Evolutionary conservation across 2,113 vertebrate species (phyloP), one percentile per base, ranked within the genome.

Genomic region (Thinocorus orbignyianus): DNA sequence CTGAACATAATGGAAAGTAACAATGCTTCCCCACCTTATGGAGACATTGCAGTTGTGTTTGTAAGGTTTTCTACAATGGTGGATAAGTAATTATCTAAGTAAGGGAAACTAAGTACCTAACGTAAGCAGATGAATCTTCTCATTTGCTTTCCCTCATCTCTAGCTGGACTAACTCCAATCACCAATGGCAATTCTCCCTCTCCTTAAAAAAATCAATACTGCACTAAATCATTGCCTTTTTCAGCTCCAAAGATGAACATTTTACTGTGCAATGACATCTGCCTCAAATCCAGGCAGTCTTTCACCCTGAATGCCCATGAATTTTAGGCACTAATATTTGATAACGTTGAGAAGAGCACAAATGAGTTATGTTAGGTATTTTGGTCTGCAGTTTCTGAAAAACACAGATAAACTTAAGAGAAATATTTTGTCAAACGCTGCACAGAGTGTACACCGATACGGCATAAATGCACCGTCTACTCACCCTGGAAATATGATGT

Each of bases 151-250:
- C 65, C 92, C 70, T 96, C 91, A 91, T 91, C 66, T 92, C 25
- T 76, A 30, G 39, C 74, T 97, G 96, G 95, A 94, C 70, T 70
- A 76, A 51, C 42, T 95, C 92, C 92, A 95, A 70, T 62, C 17
- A 79, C 52, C 52, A 92, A 49, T 54, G 4, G 13, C 71, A 92
- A 95, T 87, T 93, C 48, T 39, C 4, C 14, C 16, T 54, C 30
- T 90, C 74, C 49, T 80, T 90, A 77, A 70, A 84, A 83, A 91
- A 91, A 96, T 96, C 95, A 93, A 96, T 96, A 89, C 42, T 55
- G 10, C 35, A 49, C 62, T 94, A 94, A 85, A 91, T 95, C 35
- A 88, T 86, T 88, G 81, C 55, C 57, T 76, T 93, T 88, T 93
- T 48, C 62, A 57, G 52, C 41, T 92, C 33, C 41, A 76, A 52